Evolutionary conservation across 2,797 vertebrate species (phyloP).

Genomic region (Capromys pilorides): DNA sequence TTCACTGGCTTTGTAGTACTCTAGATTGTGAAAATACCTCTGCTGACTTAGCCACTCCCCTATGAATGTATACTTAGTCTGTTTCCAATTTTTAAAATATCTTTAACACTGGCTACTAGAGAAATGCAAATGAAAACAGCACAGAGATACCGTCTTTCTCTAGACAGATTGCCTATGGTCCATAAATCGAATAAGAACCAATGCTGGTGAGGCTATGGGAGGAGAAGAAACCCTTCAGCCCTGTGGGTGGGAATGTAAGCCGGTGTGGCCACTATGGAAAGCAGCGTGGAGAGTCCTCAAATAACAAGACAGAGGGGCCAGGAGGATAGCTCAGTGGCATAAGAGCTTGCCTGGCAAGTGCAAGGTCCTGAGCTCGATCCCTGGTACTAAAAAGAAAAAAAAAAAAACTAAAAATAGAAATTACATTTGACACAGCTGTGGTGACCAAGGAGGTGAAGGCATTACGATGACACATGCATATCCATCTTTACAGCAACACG

Average conservation of each 20-base stretch:
- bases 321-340: too few species aligned
- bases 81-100: neutral
- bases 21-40: neutral
- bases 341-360: too few species aligned
- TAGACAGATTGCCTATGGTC: neutral
- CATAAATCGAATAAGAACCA: neutral
- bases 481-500: neutral
- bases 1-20: neutral
- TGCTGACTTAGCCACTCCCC: neutral
- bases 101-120: neutral
- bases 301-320: neutral
- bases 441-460: neutral
- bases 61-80: neutral
- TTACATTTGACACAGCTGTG: neutral
- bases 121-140: neutral
- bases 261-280: neutral
- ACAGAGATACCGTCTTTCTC: neutral
- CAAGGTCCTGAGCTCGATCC: too few species aligned
- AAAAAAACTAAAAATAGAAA: neutral
- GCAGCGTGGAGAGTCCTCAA: neutral
- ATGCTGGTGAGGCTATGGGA: neutral
- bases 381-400: too few species aligned
- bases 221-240: neutral
- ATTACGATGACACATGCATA: neutral
- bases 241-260: neutral